phyloP scores from a whole-genome alignment of 2,113 vertebrate species.

The Neolamprologus falcicula region DNA sequence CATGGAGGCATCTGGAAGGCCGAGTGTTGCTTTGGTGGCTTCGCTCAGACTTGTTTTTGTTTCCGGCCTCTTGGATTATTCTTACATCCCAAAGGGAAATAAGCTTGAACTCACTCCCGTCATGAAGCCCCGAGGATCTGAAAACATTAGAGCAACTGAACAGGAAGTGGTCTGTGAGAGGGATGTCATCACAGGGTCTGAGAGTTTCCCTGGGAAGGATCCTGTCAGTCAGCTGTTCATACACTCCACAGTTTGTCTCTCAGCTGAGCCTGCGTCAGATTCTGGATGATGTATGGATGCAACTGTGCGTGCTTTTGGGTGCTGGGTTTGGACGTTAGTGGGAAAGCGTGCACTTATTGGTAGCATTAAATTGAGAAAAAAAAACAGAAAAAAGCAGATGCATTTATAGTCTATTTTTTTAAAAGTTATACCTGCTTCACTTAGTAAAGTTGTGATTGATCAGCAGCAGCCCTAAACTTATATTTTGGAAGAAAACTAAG shows the following conservation, averaged over 20 bases:
- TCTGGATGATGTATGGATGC: neutral
- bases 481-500: neutral
- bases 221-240: constrained; percentile 57
- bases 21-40: neutral
- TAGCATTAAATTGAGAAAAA: neutral
- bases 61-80: constrained; percentile 21
- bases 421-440: accelerated
- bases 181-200: constrained; percentile 18
- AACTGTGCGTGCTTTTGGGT: neutral
- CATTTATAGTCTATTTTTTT: neutral
- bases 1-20: neutral
- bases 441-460: neutral
- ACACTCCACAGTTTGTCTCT: constrained; percentile 28
- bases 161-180: constrained; percentile 63
- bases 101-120: neutral
- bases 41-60: constrained; percentile 39
- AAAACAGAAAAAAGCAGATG: accelerated
- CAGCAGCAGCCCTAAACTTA: neutral
- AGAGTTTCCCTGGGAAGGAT: constrained; percentile 60
- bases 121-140: neutral
- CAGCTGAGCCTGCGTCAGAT: neutral
- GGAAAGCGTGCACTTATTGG: neutral
- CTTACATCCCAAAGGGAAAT: constrained; percentile 9
- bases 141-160: constrained; percentile 26
- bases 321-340: neutral